Evolutionary conservation across 1,140 invertebrate species (phyloP).

Genomic region (Temnothorax curvispinosus): DNA sequence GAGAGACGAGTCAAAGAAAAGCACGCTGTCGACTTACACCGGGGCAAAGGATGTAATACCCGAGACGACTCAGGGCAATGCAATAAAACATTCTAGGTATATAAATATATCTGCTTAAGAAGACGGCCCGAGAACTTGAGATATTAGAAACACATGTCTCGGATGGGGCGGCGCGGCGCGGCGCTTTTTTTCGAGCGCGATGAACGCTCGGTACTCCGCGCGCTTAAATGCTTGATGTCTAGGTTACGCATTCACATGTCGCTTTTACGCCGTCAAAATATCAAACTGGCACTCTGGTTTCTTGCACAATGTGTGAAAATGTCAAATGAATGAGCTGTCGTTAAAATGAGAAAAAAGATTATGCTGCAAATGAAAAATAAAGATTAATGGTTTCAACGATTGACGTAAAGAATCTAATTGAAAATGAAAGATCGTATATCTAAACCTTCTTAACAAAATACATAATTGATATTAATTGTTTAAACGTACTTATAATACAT

Average conservation of each 20-base stretch:
- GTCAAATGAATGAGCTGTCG: not conserved
- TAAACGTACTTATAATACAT: not conserved
- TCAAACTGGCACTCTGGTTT: not conserved
- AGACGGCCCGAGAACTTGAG: conserved; percentile 9
- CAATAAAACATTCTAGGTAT: conserved; percentile 54
- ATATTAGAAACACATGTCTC: conserved; percentile 61
- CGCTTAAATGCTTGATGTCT: not conserved
- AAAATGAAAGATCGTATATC: not conserved
- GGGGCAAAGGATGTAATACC: conserved; percentile 20
- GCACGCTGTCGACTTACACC: conserved; percentile 14
- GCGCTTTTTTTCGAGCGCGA: conserved; percentile 38
- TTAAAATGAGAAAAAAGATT: not conserved
- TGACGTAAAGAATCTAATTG: not conserved
- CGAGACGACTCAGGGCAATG: conserved; percentile 16
- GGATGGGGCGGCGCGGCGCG: conserved; percentile 11
- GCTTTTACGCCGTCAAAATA: conserved; percentile 24
- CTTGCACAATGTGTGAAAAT: not conserved
- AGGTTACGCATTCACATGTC: conserved; percentile 10
- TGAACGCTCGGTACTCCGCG: not conserved
- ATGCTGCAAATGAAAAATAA: not conserved
- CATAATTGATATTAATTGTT: not conserved
- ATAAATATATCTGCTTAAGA: conserved; percentile 60
- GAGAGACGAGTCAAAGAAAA: not conserved
- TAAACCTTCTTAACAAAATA: not conserved
- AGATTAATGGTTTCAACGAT: not conserved